Percentiles rank a stretch among this genome's conserved stretches.
Conservation (phyloP, 2,113 vertebrate genomes). For the Rhipidura dahli region DNA sequence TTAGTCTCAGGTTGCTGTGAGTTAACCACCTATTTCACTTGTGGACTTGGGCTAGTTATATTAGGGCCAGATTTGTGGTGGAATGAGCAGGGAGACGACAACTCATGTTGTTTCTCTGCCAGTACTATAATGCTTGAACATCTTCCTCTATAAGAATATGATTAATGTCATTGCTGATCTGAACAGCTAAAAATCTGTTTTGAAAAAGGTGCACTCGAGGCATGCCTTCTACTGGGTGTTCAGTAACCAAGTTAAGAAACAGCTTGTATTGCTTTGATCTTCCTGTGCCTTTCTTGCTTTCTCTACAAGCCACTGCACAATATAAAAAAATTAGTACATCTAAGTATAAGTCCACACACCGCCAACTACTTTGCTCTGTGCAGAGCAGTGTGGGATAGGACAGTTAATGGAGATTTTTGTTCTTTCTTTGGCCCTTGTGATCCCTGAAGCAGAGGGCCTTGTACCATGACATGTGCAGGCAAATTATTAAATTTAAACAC, state of each 20-base stretch:
- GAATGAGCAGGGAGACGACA: accelerated
- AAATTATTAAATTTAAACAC: not conserved
- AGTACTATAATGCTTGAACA: not conserved
- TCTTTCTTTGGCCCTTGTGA: not conserved
- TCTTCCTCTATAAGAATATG: not conserved
- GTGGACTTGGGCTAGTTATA: not conserved
- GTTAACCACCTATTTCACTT: not conserved
- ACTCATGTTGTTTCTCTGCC: not conserved
- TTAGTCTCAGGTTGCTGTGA: not conserved
- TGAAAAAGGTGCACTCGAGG: not conserved
- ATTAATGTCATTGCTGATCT: not conserved
- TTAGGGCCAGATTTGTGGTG: not conserved
- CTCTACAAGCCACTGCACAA: not conserved
- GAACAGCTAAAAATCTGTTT: not conserved
- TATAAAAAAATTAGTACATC: not conserved
- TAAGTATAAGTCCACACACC: not conserved
- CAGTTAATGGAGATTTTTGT: not conserved
- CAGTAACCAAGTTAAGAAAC: not conserved
- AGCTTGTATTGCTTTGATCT: not conserved
- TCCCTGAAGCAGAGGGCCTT: not conserved
- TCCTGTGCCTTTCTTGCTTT: not conserved
- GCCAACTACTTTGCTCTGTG: not conserved
- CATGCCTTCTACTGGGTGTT: not conserved
- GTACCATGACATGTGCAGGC: not conserved
- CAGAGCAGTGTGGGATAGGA: not conserved